Evolutionary conservation across 2,797 vertebrate species (phyloP), one percentile per base, ranked within the genome.

Genomic region (Triplophysa bombifrons): DNA sequence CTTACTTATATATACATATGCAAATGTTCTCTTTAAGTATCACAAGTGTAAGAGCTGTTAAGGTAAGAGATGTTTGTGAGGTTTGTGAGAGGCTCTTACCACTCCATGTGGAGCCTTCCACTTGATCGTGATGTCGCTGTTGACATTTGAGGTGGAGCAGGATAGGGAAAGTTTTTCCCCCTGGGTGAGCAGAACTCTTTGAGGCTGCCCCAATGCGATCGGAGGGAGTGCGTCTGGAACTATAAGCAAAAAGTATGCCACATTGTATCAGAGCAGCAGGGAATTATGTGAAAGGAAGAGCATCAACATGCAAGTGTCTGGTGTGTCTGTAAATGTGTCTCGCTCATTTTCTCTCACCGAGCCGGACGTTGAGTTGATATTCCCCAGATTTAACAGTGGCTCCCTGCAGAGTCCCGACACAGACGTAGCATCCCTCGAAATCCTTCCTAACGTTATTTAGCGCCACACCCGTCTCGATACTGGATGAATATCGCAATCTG

Each of bases 121-220:
- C 22, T 88, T 87, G 13, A 96, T 65, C 22, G 83, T 53, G 71
- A 99, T 95, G 0, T 95, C 93, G 76, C 94, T 94, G 41, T 98
- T 96, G 86, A 97, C 94, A 22, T 99, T 98, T 0, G 90, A 94
- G 84, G 96, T 96, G 84, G 88, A 90, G 85, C 98, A 99, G 0
- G 72, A 93, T 80, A 97, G 93, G 11, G 91, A 88, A 83, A 99
- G 95, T 30, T 87, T 91, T 87, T 99, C 94, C 17, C 93, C 91
- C 80, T 90, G 88, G 74, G 91, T 95, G 20, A 97, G 95, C 86
- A 99, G 85, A 58, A 94, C 90, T 73, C 92, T 90, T 14, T 92
- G 93, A 22, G 87, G 88, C 74, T 93, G 93, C 70, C 92, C 93
- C 86, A 98, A 86, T 61, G 89, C 90, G 80, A 99, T 91, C 75